Percentiles rank a stretch among this genome's conserved stretches.
Evolutionary conservation across 2,113 vertebrate genomes (phyloP).

Genomic region (Aspidoscelis tigris): DNA sequence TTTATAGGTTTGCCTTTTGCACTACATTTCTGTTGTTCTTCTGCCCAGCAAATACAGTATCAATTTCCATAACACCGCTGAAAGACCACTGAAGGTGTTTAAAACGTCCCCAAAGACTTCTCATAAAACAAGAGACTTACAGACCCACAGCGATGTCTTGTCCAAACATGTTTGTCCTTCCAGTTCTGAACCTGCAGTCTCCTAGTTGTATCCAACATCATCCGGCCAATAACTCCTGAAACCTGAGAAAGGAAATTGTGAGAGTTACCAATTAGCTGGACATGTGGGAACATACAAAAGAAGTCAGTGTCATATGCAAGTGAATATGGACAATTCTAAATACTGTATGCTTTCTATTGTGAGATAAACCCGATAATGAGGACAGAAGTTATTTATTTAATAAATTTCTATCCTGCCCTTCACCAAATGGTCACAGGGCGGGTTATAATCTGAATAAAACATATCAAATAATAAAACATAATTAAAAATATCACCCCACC

Average conservation of each 20-base stretch:
- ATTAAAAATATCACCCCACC: too few species aligned
- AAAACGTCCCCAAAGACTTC: constrained; percentile 42
- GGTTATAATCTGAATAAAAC: too few species aligned
- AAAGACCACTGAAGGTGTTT: constrained; percentile 42
- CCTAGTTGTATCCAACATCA: constrained; percentile 67
- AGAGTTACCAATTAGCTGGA: constrained; percentile 63
- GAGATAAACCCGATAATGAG: not conserved
- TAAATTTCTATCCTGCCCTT: too few species aligned
- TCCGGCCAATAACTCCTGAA: constrained; percentile 75
- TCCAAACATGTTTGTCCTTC: constrained; percentile 65
- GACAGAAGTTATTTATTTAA: not conserved
- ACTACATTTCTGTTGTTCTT: not conserved
- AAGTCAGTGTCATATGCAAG: constrained; percentile 1
- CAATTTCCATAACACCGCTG: constrained; percentile 37
- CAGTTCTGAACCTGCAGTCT: constrained; percentile 57
- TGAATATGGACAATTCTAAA: not conserved
- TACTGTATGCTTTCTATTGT: not conserved
- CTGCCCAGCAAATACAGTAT: not conserved
- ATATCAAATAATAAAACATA: too few species aligned
- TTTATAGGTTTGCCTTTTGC: not conserved
- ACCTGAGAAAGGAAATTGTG: constrained; percentile 73
- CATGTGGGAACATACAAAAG: constrained; percentile 31
- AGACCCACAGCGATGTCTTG: constrained; percentile 54
- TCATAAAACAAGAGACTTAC: constrained; percentile 60
- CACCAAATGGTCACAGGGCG: too few species aligned